phyloP scores from a whole-genome alignment of 2,113 vertebrate genomes.

The Misgurnus mizolepis region DNA sequence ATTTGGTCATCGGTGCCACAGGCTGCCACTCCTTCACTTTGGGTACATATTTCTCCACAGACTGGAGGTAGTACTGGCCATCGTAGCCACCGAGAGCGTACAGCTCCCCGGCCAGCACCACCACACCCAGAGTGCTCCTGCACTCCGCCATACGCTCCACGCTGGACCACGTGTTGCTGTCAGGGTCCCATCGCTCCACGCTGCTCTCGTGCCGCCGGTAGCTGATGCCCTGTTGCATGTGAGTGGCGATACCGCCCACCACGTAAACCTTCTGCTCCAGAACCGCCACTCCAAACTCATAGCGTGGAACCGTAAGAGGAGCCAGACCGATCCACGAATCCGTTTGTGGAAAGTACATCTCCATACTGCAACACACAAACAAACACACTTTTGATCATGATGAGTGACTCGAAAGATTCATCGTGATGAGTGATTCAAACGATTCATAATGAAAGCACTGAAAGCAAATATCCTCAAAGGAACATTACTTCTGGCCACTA shows the following conservation, averaged over 20 bases:
- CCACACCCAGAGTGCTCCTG: constrained; percentile 90
- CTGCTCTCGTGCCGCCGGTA: constrained; percentile 92
- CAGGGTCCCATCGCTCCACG: constrained; percentile 95
- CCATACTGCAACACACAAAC: constrained; percentile 78
- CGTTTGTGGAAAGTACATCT: constrained; percentile 98
- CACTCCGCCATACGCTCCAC: constrained; percentile 91
- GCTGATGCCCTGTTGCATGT: constrained; percentile 89
- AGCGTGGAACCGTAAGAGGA: constrained; percentile 89
- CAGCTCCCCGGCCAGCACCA: constrained; percentile 90
- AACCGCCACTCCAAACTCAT: constrained; percentile 92
- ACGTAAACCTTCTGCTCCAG: constrained; percentile 95
- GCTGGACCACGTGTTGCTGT: constrained; percentile 92
- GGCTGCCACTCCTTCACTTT: constrained; percentile 93
- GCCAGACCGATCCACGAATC: constrained; percentile 98
- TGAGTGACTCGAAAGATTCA: no score
- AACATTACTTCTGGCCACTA: no score
- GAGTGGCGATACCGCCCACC: constrained; percentile 93
- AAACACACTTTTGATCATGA: not conserved
- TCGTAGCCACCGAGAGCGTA: constrained; percentile 96
- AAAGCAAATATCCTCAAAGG: no score
- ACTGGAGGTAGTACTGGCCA: constrained; percentile 92
- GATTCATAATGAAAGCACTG: no score
- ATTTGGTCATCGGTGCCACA: constrained; percentile 94
- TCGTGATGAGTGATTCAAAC: no score
- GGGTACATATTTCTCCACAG: constrained; percentile 94